Evolutionary conservation across 2,797 vertebrate species (phyloP).

Genomic region (Rhabdophis nuchalis): DNA sequence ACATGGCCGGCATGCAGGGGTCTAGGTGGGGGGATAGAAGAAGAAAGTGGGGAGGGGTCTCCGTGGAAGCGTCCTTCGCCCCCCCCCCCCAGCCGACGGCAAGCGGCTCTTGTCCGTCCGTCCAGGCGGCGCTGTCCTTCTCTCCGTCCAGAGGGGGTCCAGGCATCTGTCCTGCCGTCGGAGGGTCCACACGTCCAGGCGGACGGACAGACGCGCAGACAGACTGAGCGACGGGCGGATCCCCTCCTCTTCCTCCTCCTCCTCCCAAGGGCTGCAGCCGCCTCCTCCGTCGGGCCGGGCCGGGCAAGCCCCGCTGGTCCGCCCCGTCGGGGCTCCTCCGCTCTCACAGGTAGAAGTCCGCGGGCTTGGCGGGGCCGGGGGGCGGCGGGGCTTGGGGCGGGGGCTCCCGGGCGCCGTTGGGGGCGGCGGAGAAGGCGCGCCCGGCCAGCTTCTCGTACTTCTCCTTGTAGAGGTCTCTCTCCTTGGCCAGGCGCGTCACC

Average conservation of each 20-base stretch:
- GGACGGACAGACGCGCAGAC: not conserved
- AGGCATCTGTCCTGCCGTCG: not conserved
- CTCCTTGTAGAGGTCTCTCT: conserved; percentile 96
- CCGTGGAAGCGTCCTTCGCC: not conserved
- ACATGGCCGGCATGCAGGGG: conserved; percentile 88
- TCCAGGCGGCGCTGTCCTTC: not conserved
- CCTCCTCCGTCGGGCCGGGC: not conserved
- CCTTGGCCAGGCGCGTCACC: conserved; percentile 88
- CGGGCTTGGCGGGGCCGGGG: not conserved
- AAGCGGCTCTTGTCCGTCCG: not conserved
- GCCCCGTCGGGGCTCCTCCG: not conserved
- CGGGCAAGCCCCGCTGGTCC: accelerated
- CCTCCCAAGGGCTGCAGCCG: not conserved
- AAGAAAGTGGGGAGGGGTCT: too few relatives aligned
- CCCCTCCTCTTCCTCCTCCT: too few relatives aligned
- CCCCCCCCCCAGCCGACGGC: not conserved
- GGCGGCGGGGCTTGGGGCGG: conserved; percentile 38
- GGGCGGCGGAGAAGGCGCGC: conserved; percentile 69
- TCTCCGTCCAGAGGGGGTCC: not conserved
- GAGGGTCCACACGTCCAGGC: not conserved
- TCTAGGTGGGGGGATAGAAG: too few relatives aligned
- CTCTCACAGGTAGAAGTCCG: conserved; percentile 43
- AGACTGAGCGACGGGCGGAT: too few relatives aligned
- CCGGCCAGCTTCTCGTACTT: conserved; percentile 96
- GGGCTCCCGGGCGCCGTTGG: conserved; percentile 58